Conservation (phyloP, 2,797 vertebrate species). For the Microctenopoma stevenorrisi region DNA sequence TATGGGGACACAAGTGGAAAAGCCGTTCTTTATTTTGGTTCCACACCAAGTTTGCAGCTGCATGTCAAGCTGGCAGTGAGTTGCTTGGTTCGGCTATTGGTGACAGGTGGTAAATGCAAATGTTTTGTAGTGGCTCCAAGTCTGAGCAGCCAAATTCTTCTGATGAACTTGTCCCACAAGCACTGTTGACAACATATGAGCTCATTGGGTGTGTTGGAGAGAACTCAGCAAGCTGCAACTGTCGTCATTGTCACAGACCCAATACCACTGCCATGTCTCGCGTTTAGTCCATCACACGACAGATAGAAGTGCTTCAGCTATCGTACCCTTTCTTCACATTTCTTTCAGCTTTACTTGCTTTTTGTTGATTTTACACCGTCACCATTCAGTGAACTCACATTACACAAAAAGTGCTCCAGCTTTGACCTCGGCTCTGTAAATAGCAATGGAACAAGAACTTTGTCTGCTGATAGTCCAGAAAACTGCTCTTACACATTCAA, state of each 20-base stretch:
- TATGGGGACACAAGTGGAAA: slow-evolving; percentile 49
- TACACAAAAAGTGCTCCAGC: not conserved
- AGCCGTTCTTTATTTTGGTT: slow-evolving; percentile 43
- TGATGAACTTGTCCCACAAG: slow-evolving; percentile 61
- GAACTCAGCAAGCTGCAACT: slow-evolving; percentile 51
- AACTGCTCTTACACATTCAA: not conserved
- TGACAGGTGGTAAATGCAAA: slow-evolving; percentile 54
- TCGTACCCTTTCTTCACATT: not conserved
- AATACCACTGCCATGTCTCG: slow-evolving; percentile 37
- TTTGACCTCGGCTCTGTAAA: not conserved
- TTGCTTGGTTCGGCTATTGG: slow-evolving; percentile 39
- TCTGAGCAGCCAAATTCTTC: slow-evolving; percentile 63
- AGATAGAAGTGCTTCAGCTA: not conserved
- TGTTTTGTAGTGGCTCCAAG: slow-evolving; percentile 65
- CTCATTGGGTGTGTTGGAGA: slow-evolving; percentile 67
- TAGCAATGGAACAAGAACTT: not conserved
- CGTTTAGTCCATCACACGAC: slow-evolving; percentile 18
- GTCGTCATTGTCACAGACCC: slow-evolving; percentile 59
- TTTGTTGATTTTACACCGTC: not conserved
- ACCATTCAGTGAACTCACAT: not conserved
- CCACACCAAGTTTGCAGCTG: slow-evolving; percentile 63
- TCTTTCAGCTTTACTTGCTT: not conserved
- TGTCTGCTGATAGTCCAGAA: not conserved
- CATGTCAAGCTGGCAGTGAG: slow-evolving; percentile 61
- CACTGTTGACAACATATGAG: slow-evolving; percentile 65